phyloP scores from a whole-genome alignment of 1,140 invertebrate genomes.

The Mesaphorura yosii region DNA sequence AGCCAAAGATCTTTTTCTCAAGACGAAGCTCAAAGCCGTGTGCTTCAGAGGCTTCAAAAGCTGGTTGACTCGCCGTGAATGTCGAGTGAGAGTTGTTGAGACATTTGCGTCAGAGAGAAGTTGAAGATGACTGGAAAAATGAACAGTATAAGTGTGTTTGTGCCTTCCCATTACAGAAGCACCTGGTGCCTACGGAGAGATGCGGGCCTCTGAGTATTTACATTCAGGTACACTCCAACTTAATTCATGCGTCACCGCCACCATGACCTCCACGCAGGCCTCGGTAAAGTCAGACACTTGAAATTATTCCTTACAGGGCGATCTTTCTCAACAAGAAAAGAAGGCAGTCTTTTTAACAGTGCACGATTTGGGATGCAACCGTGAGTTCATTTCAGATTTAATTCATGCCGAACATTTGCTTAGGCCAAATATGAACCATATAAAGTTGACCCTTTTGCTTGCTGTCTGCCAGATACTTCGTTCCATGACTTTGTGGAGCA shows the following conservation, averaged over 20 bases:
- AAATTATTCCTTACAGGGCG: conserved; percentile 49
- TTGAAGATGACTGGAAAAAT: too few species aligned
- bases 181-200: conserved; percentile 54
- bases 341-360: conserved; percentile 73
- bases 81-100: too few species aligned
- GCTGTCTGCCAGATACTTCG: conserved; percentile 47
- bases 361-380: conserved; percentile 79
- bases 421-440: background rate
- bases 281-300: too few species aligned
- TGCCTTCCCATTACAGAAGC: conserved; percentile 52
- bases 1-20: too few species aligned
- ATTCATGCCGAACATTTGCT: background rate
- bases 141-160: too few species aligned
- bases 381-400: conserved; percentile 48
- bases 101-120: too few species aligned
- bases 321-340: conserved; percentile 61
- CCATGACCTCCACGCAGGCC: too few species aligned
- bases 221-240: conserved; percentile 46
- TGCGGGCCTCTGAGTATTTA: conserved; percentile 54
- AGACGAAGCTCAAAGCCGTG: too few species aligned
- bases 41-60: too few species aligned
- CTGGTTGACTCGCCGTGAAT: too few species aligned
- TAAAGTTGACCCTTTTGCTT: too few species aligned
- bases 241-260: background rate
- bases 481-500: conserved; percentile 65